Conservation (phyloP, 2,113 vertebrate species). For the Campylomormyrus tamandua region DNA sequence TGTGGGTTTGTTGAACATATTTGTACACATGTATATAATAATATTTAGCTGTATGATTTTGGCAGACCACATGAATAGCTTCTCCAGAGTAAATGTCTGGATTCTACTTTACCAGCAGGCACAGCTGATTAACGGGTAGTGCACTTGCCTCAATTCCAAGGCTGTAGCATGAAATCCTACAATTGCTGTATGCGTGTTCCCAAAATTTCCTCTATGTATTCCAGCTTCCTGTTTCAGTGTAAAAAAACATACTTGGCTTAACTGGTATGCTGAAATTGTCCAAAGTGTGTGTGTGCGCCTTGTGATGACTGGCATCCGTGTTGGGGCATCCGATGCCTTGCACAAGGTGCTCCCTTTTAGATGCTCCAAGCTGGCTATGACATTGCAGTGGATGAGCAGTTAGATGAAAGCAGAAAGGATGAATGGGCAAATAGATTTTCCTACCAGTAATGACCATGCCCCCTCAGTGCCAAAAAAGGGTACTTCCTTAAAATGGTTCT, state of each 20-base stretch:
- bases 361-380: not conserved
- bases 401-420: not conserved
- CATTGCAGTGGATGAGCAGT: not conserved
- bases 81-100: not conserved
- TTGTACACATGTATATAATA: not conserved
- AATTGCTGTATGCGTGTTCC: not conserved
- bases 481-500: not conserved
- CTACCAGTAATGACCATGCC: not conserved
- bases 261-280: not conserved
- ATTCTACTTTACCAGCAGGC: not conserved
- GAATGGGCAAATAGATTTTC: not conserved
- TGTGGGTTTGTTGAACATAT: not conserved
- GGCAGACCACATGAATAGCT: not conserved
- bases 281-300: not conserved
- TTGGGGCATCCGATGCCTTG: not conserved
- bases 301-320: not conserved
- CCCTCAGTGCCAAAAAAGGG: not conserved
- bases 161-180: not conserved
- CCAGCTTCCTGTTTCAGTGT: not conserved
- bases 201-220: not conserved
- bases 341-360: not conserved
- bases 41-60: not conserved
- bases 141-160: not conserved
- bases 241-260: not conserved
- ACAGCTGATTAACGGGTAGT: not conserved